Percentiles rank a stretch among this genome's conserved stretches.
Evolutionary conservation across 2,113 vertebrate species (phyloP).

Genomic region (Percina caprodes): DNA sequence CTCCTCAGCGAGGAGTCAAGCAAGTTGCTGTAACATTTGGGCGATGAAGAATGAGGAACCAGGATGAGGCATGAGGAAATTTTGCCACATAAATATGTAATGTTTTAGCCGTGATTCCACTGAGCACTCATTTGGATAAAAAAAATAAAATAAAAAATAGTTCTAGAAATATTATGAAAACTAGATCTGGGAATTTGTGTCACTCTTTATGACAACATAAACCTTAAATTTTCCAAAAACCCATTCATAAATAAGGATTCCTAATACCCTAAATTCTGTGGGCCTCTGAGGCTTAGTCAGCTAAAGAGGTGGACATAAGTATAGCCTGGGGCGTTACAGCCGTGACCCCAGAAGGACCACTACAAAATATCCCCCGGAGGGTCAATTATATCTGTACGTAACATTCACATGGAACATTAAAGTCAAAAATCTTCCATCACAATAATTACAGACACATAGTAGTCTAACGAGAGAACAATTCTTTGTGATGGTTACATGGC

Average conservation of each 20-base stretch:
- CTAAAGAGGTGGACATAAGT: slow-evolving; percentile 52
- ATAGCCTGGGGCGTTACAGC: slow-evolving; percentile 52
- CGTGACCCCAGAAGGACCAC: slow-evolving; percentile 49
- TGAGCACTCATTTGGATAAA: not conserved
- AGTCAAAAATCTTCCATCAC: slow-evolving; percentile 23
- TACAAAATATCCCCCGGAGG: slow-evolving; percentile 57
- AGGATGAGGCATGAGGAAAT: slow-evolving; percentile 18
- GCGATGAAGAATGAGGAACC: slow-evolving; percentile 19
- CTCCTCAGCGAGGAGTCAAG: slow-evolving; percentile 54
- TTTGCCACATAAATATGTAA: slow-evolving; percentile 5
- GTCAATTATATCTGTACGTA: slow-evolving; percentile 45
- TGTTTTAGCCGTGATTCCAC: not conserved
- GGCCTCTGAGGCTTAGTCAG: slow-evolving; percentile 37
- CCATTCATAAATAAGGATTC: slow-evolving; percentile 3
- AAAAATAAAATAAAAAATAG: not conserved
- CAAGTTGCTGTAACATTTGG: slow-evolving; percentile 53
- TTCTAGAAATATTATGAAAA: too few relatives aligned
- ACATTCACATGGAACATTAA: slow-evolving; percentile 26
- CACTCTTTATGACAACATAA: not conserved
- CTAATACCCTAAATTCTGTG: not conserved
- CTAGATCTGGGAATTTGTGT: not conserved
- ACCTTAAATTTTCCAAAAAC: not conserved
- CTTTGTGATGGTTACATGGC: slow-evolving; percentile 11
- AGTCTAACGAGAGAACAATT: slow-evolving; percentile 12
- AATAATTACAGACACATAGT: slow-evolving; percentile 10